Conservation (phyloP, 2,888 invertebrate genomes). For the Acholoe squamosa region DNA sequence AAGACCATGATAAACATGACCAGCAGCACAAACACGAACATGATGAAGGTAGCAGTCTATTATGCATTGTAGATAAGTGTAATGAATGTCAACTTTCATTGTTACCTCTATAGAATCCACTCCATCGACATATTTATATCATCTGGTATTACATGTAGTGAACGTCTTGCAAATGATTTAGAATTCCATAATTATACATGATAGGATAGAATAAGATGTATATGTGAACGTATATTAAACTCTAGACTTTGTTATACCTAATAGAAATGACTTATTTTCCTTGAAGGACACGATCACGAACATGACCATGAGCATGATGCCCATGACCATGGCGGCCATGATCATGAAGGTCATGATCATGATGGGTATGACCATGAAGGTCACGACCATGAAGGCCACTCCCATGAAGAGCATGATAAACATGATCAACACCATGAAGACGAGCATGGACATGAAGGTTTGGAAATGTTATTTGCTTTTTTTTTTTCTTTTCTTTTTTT, state of each 20-base stretch:
- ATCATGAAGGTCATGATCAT: constrained; percentile 26
- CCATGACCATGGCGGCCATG: constrained; percentile 55
- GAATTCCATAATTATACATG: too few species aligned
- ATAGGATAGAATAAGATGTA: too few species aligned
- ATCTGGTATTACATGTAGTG: too few species aligned
- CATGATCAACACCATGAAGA: constrained; percentile 44
- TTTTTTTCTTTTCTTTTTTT: not conserved
- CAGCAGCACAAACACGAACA: constrained; percentile 44
- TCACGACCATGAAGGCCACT: constrained; percentile 42
- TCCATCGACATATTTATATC: too few species aligned
- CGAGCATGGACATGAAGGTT: constrained; percentile 18
- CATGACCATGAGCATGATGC: constrained; percentile 47
- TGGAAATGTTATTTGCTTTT: not conserved
- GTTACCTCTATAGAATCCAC: too few species aligned
- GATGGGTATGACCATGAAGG: constrained; percentile 38
- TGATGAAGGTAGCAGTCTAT: not conserved
- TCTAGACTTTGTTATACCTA: too few species aligned
- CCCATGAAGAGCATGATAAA: constrained; percentile 46
- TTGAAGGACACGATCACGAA: constrained; percentile 38
- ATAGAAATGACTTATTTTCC: too few species aligned
- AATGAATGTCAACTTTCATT: too few species aligned
- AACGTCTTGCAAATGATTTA: too few species aligned
- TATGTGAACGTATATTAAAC: too few species aligned
- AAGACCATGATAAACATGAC: not conserved
- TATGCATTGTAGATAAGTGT: too few species aligned